phyloP scores from a whole-genome alignment of 2,113 vertebrate genomes.

The Heterotilapia buettikoferi region DNA sequence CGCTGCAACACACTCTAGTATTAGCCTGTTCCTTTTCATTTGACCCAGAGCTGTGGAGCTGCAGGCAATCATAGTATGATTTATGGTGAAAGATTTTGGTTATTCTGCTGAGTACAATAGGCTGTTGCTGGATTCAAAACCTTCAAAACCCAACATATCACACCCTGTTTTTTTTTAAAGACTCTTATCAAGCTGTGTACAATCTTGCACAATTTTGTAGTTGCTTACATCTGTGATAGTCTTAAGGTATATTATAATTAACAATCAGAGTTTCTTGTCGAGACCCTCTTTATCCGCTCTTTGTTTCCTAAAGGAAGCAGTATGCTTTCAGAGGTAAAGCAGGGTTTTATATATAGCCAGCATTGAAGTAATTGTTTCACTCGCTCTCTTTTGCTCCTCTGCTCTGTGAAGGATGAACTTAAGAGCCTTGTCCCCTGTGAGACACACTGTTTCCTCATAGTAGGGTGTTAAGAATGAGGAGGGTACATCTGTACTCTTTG shows the following conservation, averaged over 20 bases:
- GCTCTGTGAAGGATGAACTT: conserved; percentile 5
- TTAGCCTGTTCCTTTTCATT: conserved; percentile 1
- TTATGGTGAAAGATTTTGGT: neutral
- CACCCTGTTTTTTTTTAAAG: neutral
- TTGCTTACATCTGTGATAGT: neutral
- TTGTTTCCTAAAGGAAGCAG: neutral
- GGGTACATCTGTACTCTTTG: neutral
- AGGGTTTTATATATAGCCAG: neutral
- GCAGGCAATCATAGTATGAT: neutral
- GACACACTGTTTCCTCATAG: neutral
- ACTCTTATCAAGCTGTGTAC: neutral
- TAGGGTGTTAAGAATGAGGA: neutral
- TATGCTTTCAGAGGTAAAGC: neutral
- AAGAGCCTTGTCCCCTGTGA: conserved; percentile 11
- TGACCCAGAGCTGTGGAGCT: neutral
- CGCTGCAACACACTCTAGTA: neutral
- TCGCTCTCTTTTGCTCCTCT: neutral
- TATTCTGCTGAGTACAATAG: neutral
- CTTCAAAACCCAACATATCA: neutral
- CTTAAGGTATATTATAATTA: neutral
- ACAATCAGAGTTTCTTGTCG: neutral
- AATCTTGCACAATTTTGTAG: neutral
- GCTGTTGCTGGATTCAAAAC: neutral
- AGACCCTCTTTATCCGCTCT: neutral
- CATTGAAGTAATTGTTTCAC: neutral